Evolutionary conservation across 2,113 vertebrate genomes (phyloP), one percentile per base, ranked within the genome.

Genomic region (Clarias macrocephalus): DNA sequence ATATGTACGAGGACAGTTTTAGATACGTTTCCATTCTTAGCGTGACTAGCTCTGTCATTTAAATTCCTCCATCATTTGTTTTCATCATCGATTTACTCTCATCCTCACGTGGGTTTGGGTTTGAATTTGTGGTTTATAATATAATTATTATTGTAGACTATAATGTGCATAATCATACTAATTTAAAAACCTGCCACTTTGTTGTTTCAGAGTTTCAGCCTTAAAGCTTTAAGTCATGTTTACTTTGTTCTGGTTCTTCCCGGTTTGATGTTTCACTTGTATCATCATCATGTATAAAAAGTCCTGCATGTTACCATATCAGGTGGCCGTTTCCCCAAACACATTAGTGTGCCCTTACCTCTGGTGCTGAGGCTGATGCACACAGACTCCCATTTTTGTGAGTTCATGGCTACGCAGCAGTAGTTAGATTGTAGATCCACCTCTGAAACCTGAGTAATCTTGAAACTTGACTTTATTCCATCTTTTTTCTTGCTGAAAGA

Each of bases 391-490:
- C 0, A 13, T 0, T 0, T 0, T 0, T 6, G 28, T 0, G 0
- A 0, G 19, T 82, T 28, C 0, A 0, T 0, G 0, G 88, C 93
- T 0, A 0, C 0, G 56, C 94, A 95, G 0, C 13, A 1, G 33
- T 93, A 94, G 12, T 79, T 0, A 2, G 76, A 5, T 6, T 57
- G 16, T 63, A 94, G 94, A 82, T 95, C 89, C 3, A 60, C 0
- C 8, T 85, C 62, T 2, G 93, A 93, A 3, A 94, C 93, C 42
- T 59, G 88, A 4, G 48, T 11, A 19, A 95, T 94, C 65, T 72
- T 91, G 52, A 95, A 89, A 33, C 82, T 18, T 0, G 89, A 85
- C 3, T 84, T 90, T 85, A 57, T 6, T 54, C 59, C 92, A 3
- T 30, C 75, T 23, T 62, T 75, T 7, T 56, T 10, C 16, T 4